phyloP scores from a whole-genome alignment of 2,797 vertebrate genomes.

The Pelobates cultripes region DNA sequence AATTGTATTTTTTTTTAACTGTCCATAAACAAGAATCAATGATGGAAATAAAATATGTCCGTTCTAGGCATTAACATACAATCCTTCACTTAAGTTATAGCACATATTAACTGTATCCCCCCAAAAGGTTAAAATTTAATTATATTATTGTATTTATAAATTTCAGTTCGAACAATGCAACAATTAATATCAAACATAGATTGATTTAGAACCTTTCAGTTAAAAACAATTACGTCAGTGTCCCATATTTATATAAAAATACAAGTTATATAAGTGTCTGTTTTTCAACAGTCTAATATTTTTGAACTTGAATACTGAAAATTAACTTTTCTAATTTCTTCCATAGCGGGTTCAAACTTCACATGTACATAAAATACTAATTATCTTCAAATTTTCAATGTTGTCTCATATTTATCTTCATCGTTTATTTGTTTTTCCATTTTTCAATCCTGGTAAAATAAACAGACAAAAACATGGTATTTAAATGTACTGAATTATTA shows the following conservation, averaged over 20 bases:
- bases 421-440: not conserved
- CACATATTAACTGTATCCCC: too few relatives aligned
- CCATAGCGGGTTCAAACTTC: not conserved
- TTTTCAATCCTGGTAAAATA: slow-evolving; percentile 1
- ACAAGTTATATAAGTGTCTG: too few relatives aligned
- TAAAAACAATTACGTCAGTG: too few relatives aligned
- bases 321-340: not conserved
- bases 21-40: too few relatives aligned
- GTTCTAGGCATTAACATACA: too few relatives aligned
- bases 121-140: too few relatives aligned
- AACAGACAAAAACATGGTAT: not conserved
- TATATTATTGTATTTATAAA: not conserved
- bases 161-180: not conserved
- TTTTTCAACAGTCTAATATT: too few relatives aligned
- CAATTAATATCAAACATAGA: not conserved
- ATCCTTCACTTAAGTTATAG: too few relatives aligned
- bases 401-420: not conserved
- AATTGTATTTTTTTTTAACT: too few relatives aligned
- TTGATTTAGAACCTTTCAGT: not conserved
- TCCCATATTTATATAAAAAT: too few relatives aligned
- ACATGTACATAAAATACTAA: not conserved
- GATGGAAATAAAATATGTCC: too few relatives aligned
- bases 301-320: not conserved
- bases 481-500: too few relatives aligned
- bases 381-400: not conserved